Evolutionary conservation across 2,888 invertebrate genomes (phyloP).

Genomic region (Drosophila borealis): DNA sequence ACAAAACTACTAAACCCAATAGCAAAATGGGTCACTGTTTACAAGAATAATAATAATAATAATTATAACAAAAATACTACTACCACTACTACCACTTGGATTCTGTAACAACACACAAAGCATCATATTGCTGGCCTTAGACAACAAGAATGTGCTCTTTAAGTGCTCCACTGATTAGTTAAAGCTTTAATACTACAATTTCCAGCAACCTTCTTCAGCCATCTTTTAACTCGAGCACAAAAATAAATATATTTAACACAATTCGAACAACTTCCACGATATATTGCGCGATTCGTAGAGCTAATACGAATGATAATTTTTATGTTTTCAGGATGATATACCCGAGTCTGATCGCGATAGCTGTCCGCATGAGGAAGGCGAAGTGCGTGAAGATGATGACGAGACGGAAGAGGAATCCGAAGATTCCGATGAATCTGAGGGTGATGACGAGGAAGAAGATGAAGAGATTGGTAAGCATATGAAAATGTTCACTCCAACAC

Average conservation of each 20-base stretch:
- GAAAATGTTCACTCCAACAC: not conserved
- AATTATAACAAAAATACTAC: slow-evolving; percentile 16
- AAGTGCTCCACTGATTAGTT: slow-evolving; percentile 40
- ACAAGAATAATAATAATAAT: slow-evolving; percentile 16
- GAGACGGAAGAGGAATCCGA: slow-evolving; percentile 84
- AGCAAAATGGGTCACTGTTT: slow-evolving; percentile 26
- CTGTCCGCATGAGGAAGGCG: slow-evolving; percentile 83
- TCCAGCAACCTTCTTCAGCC: slow-evolving; percentile 40
- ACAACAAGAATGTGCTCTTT: slow-evolving; percentile 80
- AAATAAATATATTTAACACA: slow-evolving; percentile 15
- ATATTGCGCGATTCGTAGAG: not conserved
- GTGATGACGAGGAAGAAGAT: slow-evolving; percentile 85
- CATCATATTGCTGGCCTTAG: slow-evolving; percentile 83
- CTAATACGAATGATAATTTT: slow-evolving; percentile 7
- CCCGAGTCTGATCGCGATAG: slow-evolving; percentile 85
- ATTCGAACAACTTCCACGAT: not conserved
- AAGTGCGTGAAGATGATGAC: slow-evolving; percentile 83
- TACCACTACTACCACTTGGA: slow-evolving; percentile 53
- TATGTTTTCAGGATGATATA: slow-evolving; percentile 83
- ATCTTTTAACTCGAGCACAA: slow-evolving; percentile 44
- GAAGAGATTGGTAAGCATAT: slow-evolving; percentile 83
- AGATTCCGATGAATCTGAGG: slow-evolving; percentile 84
- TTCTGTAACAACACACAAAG: slow-evolving; percentile 54
- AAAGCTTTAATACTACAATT: slow-evolving; percentile 47
- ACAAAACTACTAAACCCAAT: slow-evolving; percentile 23